phyloP scores from a whole-genome alignment of 1,140 invertebrate species.

The Leptonema lineaticorne region DNA sequence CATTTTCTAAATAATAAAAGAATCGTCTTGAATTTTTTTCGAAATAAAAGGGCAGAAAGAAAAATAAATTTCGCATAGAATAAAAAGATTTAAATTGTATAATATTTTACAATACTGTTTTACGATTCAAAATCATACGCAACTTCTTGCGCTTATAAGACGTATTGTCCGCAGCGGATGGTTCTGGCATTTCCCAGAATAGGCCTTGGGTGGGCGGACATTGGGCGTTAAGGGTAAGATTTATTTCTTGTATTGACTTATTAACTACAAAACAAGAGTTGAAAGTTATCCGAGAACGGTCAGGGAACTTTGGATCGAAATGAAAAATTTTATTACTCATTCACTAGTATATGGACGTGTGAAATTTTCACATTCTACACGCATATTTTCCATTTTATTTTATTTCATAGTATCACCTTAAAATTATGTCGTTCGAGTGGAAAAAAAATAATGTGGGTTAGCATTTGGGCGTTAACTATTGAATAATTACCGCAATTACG shows the following conservation, averaged over 20 bases:
- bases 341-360: too few relatives aligned
- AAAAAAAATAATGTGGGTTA: too few relatives aligned
- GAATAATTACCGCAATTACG: too few relatives aligned
- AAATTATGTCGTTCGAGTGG: too few relatives aligned
- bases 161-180: constrained; percentile 1
- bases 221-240: constrained; percentile 19
- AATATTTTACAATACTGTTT: too few relatives aligned
- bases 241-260: constrained; percentile 37
- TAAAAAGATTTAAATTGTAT: background rate
- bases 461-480: too few relatives aligned
- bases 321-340: constrained; percentile 10
- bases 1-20: too few relatives aligned
- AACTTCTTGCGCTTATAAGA: background rate
- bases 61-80: background rate
- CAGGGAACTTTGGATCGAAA: background rate
- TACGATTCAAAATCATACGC: background rate
- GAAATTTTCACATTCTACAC: too few relatives aligned
- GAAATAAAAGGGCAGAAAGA: too few relatives aligned
- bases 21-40: too few relatives aligned
- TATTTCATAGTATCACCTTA: too few relatives aligned
- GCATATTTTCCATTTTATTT: too few relatives aligned
- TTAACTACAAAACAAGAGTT: constrained; percentile 33
- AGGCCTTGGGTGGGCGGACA: constrained; percentile 3
- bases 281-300: background rate
- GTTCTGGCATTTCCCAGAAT: constrained; percentile 2